Percentiles rank a stretch among this genome's conserved stretches.
These are phyloP conservation scores for Malurus elegans DNA, from an alignment of 2,113 vertebrate genomes.

Conservation along the genomic window DNA sequence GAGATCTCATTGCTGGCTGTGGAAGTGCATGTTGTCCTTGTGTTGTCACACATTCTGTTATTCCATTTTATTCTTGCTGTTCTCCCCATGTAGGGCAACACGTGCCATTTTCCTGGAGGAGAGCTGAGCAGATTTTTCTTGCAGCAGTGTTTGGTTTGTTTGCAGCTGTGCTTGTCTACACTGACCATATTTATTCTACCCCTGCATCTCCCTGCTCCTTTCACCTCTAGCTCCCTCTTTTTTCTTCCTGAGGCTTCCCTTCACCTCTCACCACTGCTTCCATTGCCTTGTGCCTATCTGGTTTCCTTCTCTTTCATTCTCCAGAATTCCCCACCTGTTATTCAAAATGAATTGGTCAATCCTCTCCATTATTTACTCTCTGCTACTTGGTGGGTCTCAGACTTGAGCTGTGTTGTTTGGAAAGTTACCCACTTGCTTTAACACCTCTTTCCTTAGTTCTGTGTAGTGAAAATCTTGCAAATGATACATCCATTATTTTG, in stretches of 20 bases:
- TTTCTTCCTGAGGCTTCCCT: not conserved
- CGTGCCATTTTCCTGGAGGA: not conserved
- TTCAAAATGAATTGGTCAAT: not conserved
- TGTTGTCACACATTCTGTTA: not conserved
- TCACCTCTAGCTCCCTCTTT: not conserved
- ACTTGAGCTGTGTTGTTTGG: not conserved
- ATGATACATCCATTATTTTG: not conserved
- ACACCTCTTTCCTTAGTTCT: not conserved
- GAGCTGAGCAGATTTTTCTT: not conserved
- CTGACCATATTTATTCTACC: not conserved
- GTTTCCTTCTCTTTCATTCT: not conserved
- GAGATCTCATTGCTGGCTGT: not conserved
- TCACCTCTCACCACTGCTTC: not conserved
- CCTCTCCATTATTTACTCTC: too few species aligned
- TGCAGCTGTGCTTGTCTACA: not conserved
- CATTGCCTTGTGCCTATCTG: not conserved
- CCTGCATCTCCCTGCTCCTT: not conserved
- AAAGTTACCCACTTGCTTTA: not conserved
- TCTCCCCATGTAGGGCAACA: fast-evolving
- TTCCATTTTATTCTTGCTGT: not conserved
- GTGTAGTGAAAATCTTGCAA: not conserved
- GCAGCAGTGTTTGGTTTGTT: not conserved
- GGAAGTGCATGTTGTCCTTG: not conserved
- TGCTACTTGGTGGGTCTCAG: not conserved
- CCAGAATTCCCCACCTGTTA: not conserved